A percentile compares a stretch with the other conserved stretches of the same genome.
Conservation (phyloP, 92 coral and sea anemone genomes). For the Muricea muricata region DNA sequence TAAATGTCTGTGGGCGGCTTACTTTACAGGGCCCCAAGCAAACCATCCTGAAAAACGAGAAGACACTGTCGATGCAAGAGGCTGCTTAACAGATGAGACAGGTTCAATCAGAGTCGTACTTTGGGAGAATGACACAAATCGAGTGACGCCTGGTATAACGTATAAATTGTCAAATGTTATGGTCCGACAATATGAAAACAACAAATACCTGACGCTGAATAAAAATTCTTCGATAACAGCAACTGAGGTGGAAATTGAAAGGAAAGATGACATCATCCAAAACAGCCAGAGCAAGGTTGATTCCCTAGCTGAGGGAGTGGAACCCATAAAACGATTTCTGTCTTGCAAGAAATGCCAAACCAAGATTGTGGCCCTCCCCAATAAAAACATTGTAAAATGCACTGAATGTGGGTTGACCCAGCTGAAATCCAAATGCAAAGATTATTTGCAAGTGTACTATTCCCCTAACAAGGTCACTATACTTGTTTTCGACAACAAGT, state of each 20-base stretch:
- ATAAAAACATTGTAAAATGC: constrained; percentile 49
- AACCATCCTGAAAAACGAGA: constrained; percentile 6
- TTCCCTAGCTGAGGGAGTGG: constrained; percentile 45
- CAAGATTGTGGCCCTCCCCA: constrained; percentile 42
- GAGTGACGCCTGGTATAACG: not conserved
- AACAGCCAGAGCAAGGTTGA: constrained; percentile 4
- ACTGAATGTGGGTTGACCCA: constrained; percentile 53
- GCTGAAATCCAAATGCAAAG: constrained; percentile 42
- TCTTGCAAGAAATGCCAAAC: constrained; percentile 53
- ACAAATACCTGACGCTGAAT: constrained; percentile 7
- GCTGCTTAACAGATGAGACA: constrained; percentile 3
- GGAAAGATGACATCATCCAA: constrained; percentile 15
- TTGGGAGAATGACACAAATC: not conserved
- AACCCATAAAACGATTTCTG: constrained; percentile 47
- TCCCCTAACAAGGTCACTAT: constrained; percentile 40
- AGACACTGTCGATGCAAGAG: constrained; percentile 16
- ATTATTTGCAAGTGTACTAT: constrained; percentile 32
- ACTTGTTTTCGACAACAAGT: constrained; percentile 44
- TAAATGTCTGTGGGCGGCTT: constrained; percentile 11
- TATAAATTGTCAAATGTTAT: not conserved
- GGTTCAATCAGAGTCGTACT: constrained; percentile 8
- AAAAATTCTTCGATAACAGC: not conserved
- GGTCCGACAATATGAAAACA: not conserved
- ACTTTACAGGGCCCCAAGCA: not conserved
- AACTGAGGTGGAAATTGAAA: not conserved